Conservation (phyloP, 2,888 invertebrate species). For the Nysson spinosus region DNA sequence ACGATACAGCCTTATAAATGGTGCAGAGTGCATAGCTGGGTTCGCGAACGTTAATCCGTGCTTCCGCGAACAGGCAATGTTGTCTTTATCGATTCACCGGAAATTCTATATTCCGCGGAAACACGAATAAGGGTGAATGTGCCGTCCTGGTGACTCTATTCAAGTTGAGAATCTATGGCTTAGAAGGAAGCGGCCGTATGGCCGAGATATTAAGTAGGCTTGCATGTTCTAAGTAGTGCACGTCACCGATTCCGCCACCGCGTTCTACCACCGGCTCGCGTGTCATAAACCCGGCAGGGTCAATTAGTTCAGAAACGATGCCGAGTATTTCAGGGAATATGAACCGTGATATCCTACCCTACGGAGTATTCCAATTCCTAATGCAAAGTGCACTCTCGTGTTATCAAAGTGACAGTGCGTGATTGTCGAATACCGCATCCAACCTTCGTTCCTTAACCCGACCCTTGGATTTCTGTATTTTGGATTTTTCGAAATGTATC, state of each 20-base stretch:
- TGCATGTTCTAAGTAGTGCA: constrained; percentile 48
- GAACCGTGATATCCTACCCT: too few relatives aligned
- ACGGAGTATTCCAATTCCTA: too few relatives aligned
- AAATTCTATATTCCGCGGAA: not conserved
- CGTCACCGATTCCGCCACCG: too few relatives aligned
- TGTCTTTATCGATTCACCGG: constrained; percentile 33
- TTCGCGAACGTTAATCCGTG: constrained; percentile 3
- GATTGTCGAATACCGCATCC: not conserved
- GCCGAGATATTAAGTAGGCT: constrained; percentile 49
- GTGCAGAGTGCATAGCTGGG: not conserved
- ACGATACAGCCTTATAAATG: not conserved
- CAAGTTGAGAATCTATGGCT: constrained; percentile 27
- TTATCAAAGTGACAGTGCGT: not conserved
- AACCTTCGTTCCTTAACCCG: too few relatives aligned
- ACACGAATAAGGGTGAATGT: constrained; percentile 41
- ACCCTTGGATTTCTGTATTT: too few relatives aligned
- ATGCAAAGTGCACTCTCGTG: constrained; percentile 6
- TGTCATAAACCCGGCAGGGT: constrained; percentile 46
- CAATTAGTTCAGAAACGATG: constrained; percentile 46
- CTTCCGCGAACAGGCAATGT: constrained; percentile 19
- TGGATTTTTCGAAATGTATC: too few relatives aligned
- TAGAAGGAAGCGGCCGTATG: constrained; percentile 15
- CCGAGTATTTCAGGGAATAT: constrained; percentile 22
- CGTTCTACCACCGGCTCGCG: constrained; percentile 49
- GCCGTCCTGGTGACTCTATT: constrained; percentile 35